These are phyloP conservation scores for Aplidium turbinatum DNA, from an alignment of 23 tunicate species.

Conservation along the genomic window DNA sequence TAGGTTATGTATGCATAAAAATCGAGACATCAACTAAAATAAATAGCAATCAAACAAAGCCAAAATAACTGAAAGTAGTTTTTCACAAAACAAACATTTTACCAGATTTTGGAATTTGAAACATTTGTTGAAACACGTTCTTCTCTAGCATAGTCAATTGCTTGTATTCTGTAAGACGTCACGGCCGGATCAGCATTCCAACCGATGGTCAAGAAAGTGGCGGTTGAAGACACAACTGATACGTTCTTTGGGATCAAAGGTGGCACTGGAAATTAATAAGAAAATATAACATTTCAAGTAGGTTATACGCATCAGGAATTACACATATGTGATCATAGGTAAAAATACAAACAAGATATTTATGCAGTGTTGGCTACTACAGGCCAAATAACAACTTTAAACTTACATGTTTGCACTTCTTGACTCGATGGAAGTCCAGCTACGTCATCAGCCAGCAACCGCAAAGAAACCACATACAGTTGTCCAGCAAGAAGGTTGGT, in stretches of 20 bases:
- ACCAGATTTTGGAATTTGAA: no score
- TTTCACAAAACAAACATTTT: no score
- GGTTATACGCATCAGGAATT: no score
- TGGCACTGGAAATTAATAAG: conserved; percentile 27
- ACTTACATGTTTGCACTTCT: conserved; percentile 26
- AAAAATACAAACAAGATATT: no score
- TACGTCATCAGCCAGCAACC: not conserved
- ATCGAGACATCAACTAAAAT: no score
- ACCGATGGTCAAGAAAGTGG: conserved; percentile 10
- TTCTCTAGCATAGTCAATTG: not conserved
- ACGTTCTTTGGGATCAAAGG: conserved; percentile 24
- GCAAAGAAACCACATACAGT: conserved; percentile 10
- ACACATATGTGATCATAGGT: not conserved
- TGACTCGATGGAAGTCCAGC: conserved; percentile 20
- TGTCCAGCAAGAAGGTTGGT: conserved; percentile 3
- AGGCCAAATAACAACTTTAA: not conserved
- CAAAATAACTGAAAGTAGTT: no score
- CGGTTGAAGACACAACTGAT: not conserved
- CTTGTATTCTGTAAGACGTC: conserved; percentile 13
- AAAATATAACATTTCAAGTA: no score
- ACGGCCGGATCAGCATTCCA: conserved; percentile 45
- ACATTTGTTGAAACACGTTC: not conserved
- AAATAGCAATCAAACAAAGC: no score
- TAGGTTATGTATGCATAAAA: no score
- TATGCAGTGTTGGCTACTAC: no score